Evolutionary conservation across 1,140 invertebrate species (phyloP).

Genomic region (Lucilia cuprina): DNA sequence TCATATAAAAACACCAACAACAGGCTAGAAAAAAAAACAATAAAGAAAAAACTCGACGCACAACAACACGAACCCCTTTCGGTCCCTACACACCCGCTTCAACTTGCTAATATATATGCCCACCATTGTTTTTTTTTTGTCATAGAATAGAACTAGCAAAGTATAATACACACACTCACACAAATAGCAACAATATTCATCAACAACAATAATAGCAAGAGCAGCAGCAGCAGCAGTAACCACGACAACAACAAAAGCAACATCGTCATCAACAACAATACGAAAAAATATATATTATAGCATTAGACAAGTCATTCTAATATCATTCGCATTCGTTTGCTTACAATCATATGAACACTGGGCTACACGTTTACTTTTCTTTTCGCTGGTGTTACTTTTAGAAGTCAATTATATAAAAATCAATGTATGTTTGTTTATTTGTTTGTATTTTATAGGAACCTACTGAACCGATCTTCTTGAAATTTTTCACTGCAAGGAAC

Average conservation of each 20-base stretch:
- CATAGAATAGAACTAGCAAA: background rate
- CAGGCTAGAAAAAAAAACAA: background rate
- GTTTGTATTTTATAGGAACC: too few species aligned
- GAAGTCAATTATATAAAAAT: too few species aligned
- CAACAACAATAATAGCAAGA: background rate
- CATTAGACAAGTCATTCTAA: too few species aligned
- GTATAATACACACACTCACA: background rate
- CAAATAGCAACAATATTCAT: background rate
- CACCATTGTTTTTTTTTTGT: background rate
- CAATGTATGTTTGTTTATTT: too few species aligned
- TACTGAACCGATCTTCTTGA: too few species aligned
- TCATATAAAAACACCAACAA: slow-evolving; percentile 27
- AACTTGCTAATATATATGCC: background rate
- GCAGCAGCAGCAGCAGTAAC: background rate
- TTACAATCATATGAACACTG: too few species aligned
- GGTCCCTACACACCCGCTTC: background rate
- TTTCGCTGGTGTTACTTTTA: too few species aligned
- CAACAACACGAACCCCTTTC: background rate
- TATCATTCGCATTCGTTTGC: too few species aligned
- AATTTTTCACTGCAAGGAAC: too few species aligned
- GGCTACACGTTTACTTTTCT: too few species aligned
- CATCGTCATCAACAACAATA: background rate
- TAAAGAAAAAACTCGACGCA: background rate
- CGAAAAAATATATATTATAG: background rate
- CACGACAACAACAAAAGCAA: background rate